Evolutionary conservation across 1,140 invertebrate species (phyloP), one percentile per base, ranked within the genome.

Genomic region (Palaemon carinicauda): DNA sequence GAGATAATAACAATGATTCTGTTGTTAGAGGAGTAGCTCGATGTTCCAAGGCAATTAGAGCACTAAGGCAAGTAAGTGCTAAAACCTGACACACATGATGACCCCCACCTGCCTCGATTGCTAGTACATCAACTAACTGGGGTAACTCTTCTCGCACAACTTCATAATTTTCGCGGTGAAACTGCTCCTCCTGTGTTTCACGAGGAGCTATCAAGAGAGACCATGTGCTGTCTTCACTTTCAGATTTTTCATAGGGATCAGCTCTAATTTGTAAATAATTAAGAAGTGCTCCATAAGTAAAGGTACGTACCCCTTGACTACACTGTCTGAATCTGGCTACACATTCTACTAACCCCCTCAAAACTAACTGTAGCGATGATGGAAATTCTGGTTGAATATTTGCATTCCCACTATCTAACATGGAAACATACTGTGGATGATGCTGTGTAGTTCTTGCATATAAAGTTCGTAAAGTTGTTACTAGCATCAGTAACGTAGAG

Each of bases 71-170:
- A 1, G 96, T 94, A 41, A 98, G 91, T 0, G 96, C 95, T 77
- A 97, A 92, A 95, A 93, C 93, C 90, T 96, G 95, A 90, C 96
- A 97, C 24, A 98, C 94, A 90, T 98, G 96, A 90, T 97, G 96
- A 0, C 96, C 96, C 17, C 95, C 95, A 12, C 96, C 96, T 84
- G 95, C 96, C 92, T 98, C 97, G 82, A 95, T 94, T 90, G 96
- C 96, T 33, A 98, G 92, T 41, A 96, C 94, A 89, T 96, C 95
- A 91, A 97, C 95, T 19, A 98, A 91, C 90, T 95, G 95, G 82
- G 97, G 95, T 0, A 96, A 96, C 90, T 96, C 97, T 5, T 93
- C 92, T 1, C 93, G 92, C 56, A 96, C 93, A 0, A 95, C 93
- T 86, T 95, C 92, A 41, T 93, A 90, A 89, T 92, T 93, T 77